Percentiles rank a stretch among this genome's conserved stretches.
phyloP scores from a whole-genome alignment of 2,113 vertebrate species.

The Myrmecobius fasciatus region DNA sequence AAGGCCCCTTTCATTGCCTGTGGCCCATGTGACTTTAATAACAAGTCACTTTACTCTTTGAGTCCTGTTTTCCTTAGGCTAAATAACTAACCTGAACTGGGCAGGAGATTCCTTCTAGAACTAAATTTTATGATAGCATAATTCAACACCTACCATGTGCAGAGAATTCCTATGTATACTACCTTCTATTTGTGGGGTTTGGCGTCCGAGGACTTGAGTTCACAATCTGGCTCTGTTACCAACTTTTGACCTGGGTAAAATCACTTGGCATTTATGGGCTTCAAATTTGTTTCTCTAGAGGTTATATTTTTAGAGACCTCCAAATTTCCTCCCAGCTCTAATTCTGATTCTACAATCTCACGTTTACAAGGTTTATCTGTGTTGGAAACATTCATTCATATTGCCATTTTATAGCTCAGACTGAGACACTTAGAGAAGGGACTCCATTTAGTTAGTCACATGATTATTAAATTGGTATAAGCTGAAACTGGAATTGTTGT shows the following conservation, averaged over 20 bases:
- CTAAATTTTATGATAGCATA: not conserved
- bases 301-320: not conserved
- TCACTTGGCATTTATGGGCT: not conserved
- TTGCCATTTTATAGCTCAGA: not conserved
- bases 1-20: not conserved
- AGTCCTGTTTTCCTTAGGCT: not conserved
- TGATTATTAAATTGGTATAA: not conserved
- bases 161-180: not conserved
- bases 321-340: not conserved
- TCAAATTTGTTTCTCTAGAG: not conserved
- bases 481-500: not conserved
- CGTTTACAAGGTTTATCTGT: not conserved
- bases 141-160: not conserved
- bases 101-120: not conserved
- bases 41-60: not conserved
- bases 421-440: not conserved
- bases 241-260: not conserved
- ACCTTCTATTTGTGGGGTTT: not conserved
- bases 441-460: not conserved
- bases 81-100: not conserved
- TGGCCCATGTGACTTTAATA: not conserved
- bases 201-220: not conserved
- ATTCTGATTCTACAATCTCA: not conserved
- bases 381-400: not conserved
- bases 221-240: not conserved